Conservation (phyloP, 2,113 vertebrate genomes). For the Spea bombifrons region DNA sequence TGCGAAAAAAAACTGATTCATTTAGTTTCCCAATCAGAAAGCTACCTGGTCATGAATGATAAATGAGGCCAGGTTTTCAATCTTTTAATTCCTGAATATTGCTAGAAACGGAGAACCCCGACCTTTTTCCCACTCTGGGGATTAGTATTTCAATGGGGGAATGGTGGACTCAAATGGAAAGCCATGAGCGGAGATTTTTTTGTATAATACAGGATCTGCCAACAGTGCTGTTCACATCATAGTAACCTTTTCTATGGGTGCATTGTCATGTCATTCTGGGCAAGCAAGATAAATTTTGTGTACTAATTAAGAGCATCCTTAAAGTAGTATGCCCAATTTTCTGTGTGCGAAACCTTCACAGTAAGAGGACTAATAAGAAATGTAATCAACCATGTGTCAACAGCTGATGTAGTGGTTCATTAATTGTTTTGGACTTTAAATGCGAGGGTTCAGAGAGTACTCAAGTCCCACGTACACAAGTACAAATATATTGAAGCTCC, state of each 20-base stretch:
- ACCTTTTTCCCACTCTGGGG: neutral
- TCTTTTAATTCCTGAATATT: neutral
- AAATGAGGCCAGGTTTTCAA: fast-evolving
- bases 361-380: too few relatives aligned
- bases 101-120: neutral
- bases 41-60: fast-evolving
- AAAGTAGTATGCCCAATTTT: too few relatives aligned
- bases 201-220: neutral
- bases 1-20: neutral
- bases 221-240: too few relatives aligned
- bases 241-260: neutral
- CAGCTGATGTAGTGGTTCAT: too few relatives aligned
- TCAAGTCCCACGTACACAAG: too few relatives aligned
- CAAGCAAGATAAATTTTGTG: neutral
- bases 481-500: too few relatives aligned
- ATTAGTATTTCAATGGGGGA: neutral
- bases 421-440: too few relatives aligned
- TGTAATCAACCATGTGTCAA: too few relatives aligned
- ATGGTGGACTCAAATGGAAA: neutral
- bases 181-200: neutral
- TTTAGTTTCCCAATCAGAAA: neutral
- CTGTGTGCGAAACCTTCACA: too few relatives aligned
- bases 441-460: too few relatives aligned
- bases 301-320: neutral
- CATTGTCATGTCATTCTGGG: neutral